Evolutionary conservation across 1,140 invertebrate genomes (phyloP).

Genomic region (Lycorma delicatula): DNA sequence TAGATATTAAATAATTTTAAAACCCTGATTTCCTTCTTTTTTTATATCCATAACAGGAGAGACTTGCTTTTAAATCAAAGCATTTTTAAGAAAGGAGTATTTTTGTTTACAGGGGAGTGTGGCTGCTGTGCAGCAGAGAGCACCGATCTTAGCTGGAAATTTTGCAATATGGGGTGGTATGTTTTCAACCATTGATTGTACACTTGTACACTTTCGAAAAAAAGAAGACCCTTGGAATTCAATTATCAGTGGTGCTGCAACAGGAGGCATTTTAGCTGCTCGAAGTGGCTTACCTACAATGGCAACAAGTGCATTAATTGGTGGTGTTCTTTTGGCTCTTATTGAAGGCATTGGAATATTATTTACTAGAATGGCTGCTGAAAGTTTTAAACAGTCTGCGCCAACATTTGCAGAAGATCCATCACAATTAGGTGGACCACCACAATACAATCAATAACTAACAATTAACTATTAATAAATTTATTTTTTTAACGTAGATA

Average conservation of each 20-base stretch:
- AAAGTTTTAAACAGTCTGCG: not conserved
- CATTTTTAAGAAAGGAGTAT: too few species aligned
- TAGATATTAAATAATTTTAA: too few species aligned
- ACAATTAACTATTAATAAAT: slow-evolving; percentile 1
- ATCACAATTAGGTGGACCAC: not conserved
- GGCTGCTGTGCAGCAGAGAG: slow-evolving; percentile 75
- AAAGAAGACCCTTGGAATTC: slow-evolving; percentile 99
- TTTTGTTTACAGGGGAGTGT: slow-evolving; percentile 64
- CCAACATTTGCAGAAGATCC: not conserved
- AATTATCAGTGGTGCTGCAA: slow-evolving; percentile 91
- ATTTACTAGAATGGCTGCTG: not conserved
- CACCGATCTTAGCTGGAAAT: slow-evolving; percentile 87
- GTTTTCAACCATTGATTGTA: slow-evolving; percentile 96
- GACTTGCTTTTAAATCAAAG: too few species aligned
- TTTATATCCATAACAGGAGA: too few species aligned
- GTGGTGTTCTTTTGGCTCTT: slow-evolving; percentile 85
- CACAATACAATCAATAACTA: too few species aligned
- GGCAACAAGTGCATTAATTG: slow-evolving; percentile 90
- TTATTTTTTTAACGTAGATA: not conserved
- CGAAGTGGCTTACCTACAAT: slow-evolving; percentile 91
- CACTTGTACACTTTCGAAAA: slow-evolving; percentile 82
- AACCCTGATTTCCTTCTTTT: too few species aligned
- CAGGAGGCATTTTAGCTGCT: slow-evolving; percentile 89
- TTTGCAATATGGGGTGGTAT: slow-evolving; percentile 93
- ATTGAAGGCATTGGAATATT: slow-evolving; percentile 92